Base-by-base conservation (phyloP, 23 tunicate genomes). In the Aplidium turbinatum region DNA sequence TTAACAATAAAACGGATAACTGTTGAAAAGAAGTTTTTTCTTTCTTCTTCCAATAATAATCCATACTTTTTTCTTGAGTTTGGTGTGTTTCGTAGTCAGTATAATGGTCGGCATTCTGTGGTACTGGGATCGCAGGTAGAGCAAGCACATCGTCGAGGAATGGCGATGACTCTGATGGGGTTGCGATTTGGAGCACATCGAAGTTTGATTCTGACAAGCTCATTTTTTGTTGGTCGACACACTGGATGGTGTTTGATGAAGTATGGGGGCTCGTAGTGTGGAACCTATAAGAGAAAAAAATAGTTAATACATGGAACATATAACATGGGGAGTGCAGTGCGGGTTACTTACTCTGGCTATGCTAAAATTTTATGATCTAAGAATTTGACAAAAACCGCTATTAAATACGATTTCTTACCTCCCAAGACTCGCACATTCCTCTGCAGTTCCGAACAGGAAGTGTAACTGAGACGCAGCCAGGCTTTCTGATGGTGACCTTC, bases 201-300 rank as follows among this genome's bases (percentile, higher is more conserved):
- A 11, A 60, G 19, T 3, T 13, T 11, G 34, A 60, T 18, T 5
- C 67, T 11, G 67, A 25, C 30, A 38, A 29, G 35, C 6, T 19
- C 3, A 6, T 7, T n/a, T 9, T 35, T n/a, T 4, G 21, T 29
- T 4, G 67, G 67, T 28, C 67, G 34, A n/a, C 67, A 60, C 7
- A 60, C 67, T 26, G 35, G 67, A 29, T 28, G 67, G 19, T 60
- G 67, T 38, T 60, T 60, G 67, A 60, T 60, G 67, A 25, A 60
- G 36, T 60, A 60, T 29, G 67, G 67, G 7, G 67, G 67, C 21
- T 4, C n/a, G 36, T 60, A n/a, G 36, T 60, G 67, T 5, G 67
- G 67, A 60, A 60, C 31, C 67, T 60, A 38, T 5, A 11, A 31
- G 21, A 28, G 6, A 60, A 25, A 6, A 60, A 29, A 25, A 16